phyloP scores from a whole-genome alignment of 2,113 vertebrate species.

The Alligator sinensis region DNA sequence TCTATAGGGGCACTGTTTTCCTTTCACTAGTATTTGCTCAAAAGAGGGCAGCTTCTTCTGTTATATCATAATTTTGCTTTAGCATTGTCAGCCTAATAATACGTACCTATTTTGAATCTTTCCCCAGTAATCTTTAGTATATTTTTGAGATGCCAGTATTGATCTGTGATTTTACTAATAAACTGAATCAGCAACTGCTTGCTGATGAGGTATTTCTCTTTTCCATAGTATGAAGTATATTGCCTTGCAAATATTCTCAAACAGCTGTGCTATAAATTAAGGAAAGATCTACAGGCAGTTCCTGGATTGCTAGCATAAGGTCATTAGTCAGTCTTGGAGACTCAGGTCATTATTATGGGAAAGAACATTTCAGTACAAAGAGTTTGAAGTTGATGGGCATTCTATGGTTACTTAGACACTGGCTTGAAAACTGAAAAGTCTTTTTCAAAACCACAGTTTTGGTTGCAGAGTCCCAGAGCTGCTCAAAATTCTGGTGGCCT shows the following conservation, averaged over 20 bases:
- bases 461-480: neutral
- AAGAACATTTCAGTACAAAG: neutral
- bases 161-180: neutral
- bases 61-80: slow-evolving; percentile 8
- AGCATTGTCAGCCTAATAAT: slow-evolving; percentile 8
- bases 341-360: neutral
- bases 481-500: neutral
- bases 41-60: neutral
- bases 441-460: neutral
- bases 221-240: neutral
- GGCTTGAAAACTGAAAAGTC: neutral
- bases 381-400: neutral
- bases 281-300: slow-evolving; percentile 19
- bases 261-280: neutral
- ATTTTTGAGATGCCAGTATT: neutral
- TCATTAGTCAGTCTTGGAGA: slow-evolving; percentile 19
- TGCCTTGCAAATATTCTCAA: neutral
- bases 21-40: neutral
- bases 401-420: neutral
- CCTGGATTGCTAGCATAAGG: neutral
- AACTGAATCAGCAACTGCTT: neutral
- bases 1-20: neutral
- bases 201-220: neutral
- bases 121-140: neutral
- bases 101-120: neutral